These are phyloP conservation scores for Siniperca knerii DNA, from an alignment of 2,113 vertebrate genomes.

Conservation along the genomic window DNA sequence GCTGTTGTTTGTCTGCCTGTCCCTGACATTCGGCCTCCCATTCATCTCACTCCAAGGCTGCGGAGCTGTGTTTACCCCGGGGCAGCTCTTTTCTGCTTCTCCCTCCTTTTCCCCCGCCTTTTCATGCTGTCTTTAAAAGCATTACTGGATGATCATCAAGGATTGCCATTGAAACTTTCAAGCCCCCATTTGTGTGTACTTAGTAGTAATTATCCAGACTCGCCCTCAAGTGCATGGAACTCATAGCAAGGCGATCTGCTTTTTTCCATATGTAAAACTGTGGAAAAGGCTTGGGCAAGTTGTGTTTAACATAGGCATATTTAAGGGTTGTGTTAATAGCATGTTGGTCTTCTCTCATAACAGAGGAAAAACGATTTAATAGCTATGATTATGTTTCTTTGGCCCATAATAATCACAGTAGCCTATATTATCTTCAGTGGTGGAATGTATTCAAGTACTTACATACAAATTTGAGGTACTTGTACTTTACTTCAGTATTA, in stretches of 20 bases:
- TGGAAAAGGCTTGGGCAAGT: slow-evolving; percentile 27
- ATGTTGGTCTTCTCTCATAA: slow-evolving; percentile 25
- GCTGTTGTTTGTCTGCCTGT: slow-evolving; percentile 75
- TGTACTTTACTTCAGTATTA: background rate
- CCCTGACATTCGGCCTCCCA: slow-evolving; percentile 75
- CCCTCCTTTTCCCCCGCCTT: slow-evolving; percentile 53
- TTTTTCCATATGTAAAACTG: slow-evolving; percentile 41
- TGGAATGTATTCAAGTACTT: slow-evolving; percentile 6
- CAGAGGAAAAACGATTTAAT: background rate
- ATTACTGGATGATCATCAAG: slow-evolving; percentile 79
- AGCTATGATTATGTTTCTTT: slow-evolving; percentile 1
- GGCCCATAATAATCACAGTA: background rate
- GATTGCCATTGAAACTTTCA: slow-evolving; percentile 77
- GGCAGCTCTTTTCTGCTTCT: slow-evolving; percentile 67
- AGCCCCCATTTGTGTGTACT: slow-evolving; percentile 74
- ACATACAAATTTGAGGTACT: background rate
- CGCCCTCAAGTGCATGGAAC: slow-evolving; percentile 55
- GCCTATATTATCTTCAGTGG: background rate
- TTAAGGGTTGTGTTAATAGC: slow-evolving; percentile 37
- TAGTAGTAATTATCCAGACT: slow-evolving; percentile 68
- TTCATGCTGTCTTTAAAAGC: slow-evolving; percentile 79
- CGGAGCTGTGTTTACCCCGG: slow-evolving; percentile 64
- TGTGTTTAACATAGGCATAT: slow-evolving; percentile 27
- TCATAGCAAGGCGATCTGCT: slow-evolving; percentile 17
- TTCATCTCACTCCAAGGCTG: slow-evolving; percentile 80